phyloP scores from a whole-genome alignment of 2,888 invertebrate species.

The Noctuana brunneofusca region DNA sequence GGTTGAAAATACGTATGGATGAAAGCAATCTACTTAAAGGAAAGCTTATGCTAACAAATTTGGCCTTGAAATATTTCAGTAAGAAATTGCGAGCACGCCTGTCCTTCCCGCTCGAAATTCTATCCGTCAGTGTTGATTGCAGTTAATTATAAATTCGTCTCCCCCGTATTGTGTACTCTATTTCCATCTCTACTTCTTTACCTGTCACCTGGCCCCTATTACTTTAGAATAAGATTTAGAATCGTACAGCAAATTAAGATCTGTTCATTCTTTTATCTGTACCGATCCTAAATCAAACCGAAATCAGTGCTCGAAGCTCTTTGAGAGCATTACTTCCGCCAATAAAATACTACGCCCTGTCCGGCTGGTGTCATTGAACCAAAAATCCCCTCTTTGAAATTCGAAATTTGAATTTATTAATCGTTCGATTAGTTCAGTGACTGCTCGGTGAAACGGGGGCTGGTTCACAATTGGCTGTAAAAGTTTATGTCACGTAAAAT shows the following conservation, averaged over 20 bases:
- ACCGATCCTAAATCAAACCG: constrained; percentile 72
- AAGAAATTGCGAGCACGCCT: constrained; percentile 41
- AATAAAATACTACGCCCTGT: constrained; percentile 70
- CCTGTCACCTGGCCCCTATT: constrained; percentile 34
- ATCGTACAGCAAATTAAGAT: constrained; percentile 36
- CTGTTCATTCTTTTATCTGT: constrained; percentile 61
- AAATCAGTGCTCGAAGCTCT: constrained; percentile 71
- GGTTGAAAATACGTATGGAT: no score
- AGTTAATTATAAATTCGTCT: constrained; percentile 82
- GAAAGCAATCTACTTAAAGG: no score
- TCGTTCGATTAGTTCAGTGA: constrained; percentile 32
- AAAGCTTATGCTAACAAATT: neutral
- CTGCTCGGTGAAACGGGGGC: constrained; percentile 24
- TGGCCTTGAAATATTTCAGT: neutral
- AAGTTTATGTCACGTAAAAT: constrained; percentile 33
- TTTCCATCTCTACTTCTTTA: constrained; percentile 52
- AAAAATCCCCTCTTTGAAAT: constrained; percentile 34
- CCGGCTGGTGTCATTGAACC: constrained; percentile 46
- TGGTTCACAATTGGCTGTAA: constrained; percentile 33
- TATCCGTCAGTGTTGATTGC: constrained; percentile 82
- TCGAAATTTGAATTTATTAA: constrained; percentile 36
- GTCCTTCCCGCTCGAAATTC: constrained; percentile 76
- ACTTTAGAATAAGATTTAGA: constrained; percentile 40
- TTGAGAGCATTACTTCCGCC: constrained; percentile 75
- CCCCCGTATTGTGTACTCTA: constrained; percentile 76